Evolutionary conservation across 2,888 invertebrate genomes (phyloP).

Genomic region (Prosopocoilus inquinatus): DNA sequence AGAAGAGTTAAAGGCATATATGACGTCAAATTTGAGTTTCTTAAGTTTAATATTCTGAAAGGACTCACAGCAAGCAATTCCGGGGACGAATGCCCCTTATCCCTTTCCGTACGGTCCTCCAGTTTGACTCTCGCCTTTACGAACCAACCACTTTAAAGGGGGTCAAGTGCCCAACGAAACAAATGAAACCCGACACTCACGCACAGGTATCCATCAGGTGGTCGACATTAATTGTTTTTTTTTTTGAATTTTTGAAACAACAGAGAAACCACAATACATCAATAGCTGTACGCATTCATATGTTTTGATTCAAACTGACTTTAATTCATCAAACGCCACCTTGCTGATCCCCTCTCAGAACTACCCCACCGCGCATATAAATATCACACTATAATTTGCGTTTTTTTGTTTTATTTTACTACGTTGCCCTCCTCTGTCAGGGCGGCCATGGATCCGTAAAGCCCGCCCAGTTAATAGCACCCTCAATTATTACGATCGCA

Average conservation of each 20-base stretch:
- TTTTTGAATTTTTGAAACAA: not conserved
- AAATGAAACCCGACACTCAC: constrained; percentile 20
- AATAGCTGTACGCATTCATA: constrained; percentile 47
- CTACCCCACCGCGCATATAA: constrained; percentile 45
- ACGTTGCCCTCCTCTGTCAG: constrained; percentile 50
- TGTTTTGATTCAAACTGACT: constrained; percentile 55
- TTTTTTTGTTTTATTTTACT: constrained; percentile 49
- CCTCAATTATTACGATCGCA: constrained; percentile 44
- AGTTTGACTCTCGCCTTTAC: constrained; percentile 39
- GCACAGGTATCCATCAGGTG: constrained; percentile 29
- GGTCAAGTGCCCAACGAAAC: constrained; percentile 4
- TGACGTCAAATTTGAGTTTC: not conserved
- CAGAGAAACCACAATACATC: constrained; percentile 16
- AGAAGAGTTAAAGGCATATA: not conserved
- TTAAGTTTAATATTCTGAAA: constrained; percentile 4
- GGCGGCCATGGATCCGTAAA: constrained; percentile 54
- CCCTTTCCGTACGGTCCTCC: constrained; percentile 49
- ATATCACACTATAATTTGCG: constrained; percentile 47
- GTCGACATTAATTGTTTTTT: constrained; percentile 6
- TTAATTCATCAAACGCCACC: constrained; percentile 50
- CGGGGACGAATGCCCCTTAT: constrained; percentile 51
- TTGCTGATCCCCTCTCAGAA: constrained; percentile 44
- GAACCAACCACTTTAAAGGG: constrained; percentile 17
- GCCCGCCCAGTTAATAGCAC: constrained; percentile 55
- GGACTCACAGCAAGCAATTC: constrained; percentile 51